Conservation (phyloP, 1,140 invertebrate genomes). For the Euwallacea similis region DNA sequence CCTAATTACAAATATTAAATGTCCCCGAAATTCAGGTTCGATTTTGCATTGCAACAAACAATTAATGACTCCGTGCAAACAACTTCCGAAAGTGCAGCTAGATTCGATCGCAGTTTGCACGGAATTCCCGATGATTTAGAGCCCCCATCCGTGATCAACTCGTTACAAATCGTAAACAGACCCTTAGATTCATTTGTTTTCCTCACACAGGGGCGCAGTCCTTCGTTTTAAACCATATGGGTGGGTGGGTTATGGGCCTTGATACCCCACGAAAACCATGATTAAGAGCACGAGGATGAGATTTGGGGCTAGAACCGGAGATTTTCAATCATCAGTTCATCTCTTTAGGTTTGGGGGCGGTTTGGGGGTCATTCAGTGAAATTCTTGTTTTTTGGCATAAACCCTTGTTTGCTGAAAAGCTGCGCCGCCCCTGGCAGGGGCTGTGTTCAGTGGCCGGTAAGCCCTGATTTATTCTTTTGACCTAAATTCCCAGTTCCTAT, state of each 20-base stretch:
- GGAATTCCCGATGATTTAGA: conserved; percentile 25
- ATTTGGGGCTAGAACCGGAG: no score
- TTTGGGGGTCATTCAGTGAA: no score
- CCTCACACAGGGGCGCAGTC: background rate
- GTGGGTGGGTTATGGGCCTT: background rate
- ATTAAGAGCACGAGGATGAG: background rate
- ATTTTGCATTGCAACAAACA: conserved; percentile 12
- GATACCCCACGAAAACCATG: background rate
- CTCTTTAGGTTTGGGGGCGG: no score
- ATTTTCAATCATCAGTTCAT: no score
- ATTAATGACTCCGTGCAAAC: conserved; percentile 3
- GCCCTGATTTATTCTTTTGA: conserved; percentile 26
- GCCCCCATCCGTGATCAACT: conserved; percentile 5
- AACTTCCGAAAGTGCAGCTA: conserved; percentile 13
- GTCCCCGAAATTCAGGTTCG: background rate
- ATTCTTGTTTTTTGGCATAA: no score
- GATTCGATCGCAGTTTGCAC: conserved; percentile 21
- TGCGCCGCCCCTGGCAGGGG: background rate
- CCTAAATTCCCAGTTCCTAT: conserved; percentile 28
- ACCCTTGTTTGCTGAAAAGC: no score
- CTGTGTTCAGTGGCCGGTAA: conserved; percentile 9
- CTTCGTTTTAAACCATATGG: background rate
- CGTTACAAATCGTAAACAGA: conserved; percentile 12
- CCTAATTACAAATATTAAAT: no score
- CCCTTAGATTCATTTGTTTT: conserved; percentile 14